Evolutionary conservation across 2,113 vertebrate genomes (phyloP).

Genomic region (Boleophthalmus pectinirostris): DNA sequence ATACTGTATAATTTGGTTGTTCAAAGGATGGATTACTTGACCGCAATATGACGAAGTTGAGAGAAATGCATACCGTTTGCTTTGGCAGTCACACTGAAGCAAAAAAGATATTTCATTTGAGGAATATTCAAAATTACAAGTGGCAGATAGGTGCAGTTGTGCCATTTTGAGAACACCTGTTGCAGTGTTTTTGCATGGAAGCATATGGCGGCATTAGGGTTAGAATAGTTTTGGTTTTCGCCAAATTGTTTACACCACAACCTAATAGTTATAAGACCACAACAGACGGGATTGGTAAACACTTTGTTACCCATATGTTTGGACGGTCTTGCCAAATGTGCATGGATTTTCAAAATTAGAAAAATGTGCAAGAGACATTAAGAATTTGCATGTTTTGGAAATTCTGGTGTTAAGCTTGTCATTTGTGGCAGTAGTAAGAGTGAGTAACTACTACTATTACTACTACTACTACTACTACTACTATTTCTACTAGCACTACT

Average conservation of each 20-base stretch:
- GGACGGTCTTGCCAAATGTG: not conserved
- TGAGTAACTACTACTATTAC: too few species aligned
- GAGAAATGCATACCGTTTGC: constrained; percentile 22
- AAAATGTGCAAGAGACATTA: not conserved
- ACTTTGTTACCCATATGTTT: not conserved
- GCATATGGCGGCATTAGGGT: not conserved
- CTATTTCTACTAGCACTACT: too few species aligned
- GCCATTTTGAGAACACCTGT: not conserved
- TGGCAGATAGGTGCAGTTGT: not conserved
- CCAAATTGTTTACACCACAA: not conserved
- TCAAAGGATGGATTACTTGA: constrained; percentile 25
- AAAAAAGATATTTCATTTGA: constrained; percentile 15
- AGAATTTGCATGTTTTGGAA: not conserved
- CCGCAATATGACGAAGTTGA: constrained; percentile 20
- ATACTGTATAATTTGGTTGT: constrained; percentile 19
- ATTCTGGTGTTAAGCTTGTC: not conserved
- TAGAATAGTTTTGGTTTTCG: not conserved
- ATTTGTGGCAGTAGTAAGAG: not conserved
- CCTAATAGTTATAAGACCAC: not conserved
- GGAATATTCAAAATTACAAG: constrained; percentile 12
- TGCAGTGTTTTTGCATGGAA: not conserved
- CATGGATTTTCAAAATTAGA: not conserved
- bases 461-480: too few species aligned
- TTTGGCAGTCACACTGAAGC: constrained; percentile 14
- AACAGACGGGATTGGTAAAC: not conserved